These are phyloP conservation scores for Cheilinus undulatus DNA, from an alignment of 2,113 vertebrate species.

Conservation along the genomic window DNA sequence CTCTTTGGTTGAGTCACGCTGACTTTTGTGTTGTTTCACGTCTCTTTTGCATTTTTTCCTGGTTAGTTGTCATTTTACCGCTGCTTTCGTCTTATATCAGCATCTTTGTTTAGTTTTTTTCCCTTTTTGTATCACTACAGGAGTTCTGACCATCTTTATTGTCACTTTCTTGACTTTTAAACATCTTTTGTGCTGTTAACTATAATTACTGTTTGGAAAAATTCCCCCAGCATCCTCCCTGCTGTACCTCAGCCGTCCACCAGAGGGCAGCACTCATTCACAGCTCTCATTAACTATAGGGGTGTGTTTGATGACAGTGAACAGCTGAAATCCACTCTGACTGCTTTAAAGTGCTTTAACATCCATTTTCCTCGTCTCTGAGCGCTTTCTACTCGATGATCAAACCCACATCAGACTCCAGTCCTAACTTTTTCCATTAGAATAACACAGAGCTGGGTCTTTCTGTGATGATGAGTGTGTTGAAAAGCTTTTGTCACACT, in stretches of 20 bases:
- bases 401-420: not conserved
- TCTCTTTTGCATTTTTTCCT: no score
- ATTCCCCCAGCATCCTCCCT: not conserved
- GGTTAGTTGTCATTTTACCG: not conserved
- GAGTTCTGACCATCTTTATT: not conserved
- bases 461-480: not conserved
- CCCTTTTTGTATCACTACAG: not conserved
- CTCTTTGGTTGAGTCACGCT: no score
- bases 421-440: not conserved
- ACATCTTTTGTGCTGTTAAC: no score
- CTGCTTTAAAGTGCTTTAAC: no score
- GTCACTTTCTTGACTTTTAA: no score
- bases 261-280: constrained; percentile 36
- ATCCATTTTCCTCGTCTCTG: not conserved
- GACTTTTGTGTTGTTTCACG: no score
- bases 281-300: no score
- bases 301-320: no score
- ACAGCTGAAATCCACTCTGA: no score
- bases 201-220: no score
- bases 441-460: not conserved
- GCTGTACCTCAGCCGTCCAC: constrained; percentile 8
- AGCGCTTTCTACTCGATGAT: not conserved
- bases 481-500: not conserved
- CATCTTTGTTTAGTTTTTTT: not conserved
- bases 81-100: not conserved